Evolutionary conservation across 1,140 invertebrate genomes (phyloP), one percentile per base, ranked within the genome.

Genomic region (Proctacanthus coquilletti): DNA sequence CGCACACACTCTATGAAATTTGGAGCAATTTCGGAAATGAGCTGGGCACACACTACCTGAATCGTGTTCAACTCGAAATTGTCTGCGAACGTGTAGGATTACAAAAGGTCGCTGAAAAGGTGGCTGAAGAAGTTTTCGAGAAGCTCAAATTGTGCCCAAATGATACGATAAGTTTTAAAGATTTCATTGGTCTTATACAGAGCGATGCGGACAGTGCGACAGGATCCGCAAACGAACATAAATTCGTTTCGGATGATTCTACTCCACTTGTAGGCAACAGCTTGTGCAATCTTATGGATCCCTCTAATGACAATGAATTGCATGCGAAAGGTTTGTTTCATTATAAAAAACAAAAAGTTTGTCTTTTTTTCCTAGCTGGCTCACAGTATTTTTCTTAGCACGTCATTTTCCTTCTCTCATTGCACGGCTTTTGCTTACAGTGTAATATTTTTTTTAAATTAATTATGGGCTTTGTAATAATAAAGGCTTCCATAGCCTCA

Each of bases 31-130:
- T 20, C 17, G 30, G 17, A 23, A 14, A 9, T 18, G 29, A 39
- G n/a, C 13, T 33, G 5, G 38, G 29, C 5, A 32, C 27, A 18
- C 11, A 31, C 23, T 33, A 19, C 18, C 60, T 78, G 11, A 69
- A 70, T 45, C 55, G 70, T 37, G 53, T 56, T 19, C 72, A 78
- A 48, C 56, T 79, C 18, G 62, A 64, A 17, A 50, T 60, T 32
- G 70, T 78, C n/a, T 76, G 71, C 54, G 56, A 70, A 45, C 62
- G 72, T 45, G 74, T 77, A 37, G 75, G 75, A 5, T 64, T 71
- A 34, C 65, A 68, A 39, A 63, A 73, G 43, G 63, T 70, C 29
- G 63, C 36, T 21, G 27, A 71, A 44, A 66, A 69, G 45, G 71
- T 77, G 45, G 61, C 78, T 13, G 56, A 70, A 40, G 69, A 79